phyloP scores from a whole-genome alignment of 2,113 vertebrate species.

The Pheucticus melanocephalus region DNA sequence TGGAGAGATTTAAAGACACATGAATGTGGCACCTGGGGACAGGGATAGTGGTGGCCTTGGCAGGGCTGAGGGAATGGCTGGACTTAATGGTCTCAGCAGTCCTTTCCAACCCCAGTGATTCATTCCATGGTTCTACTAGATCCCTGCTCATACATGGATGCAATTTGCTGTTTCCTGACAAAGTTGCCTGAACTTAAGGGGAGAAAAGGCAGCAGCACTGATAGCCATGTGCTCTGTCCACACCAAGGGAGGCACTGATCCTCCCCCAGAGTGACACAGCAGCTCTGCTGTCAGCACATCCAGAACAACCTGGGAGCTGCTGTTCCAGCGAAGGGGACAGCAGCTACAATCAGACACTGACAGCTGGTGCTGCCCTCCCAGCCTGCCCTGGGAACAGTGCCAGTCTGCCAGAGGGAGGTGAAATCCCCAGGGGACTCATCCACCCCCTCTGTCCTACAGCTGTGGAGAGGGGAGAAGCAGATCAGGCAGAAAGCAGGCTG shows the following conservation, averaged over 20 bases:
- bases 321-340: background rate
- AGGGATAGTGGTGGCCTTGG: background rate
- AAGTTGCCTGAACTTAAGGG: background rate
- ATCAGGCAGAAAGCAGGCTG: background rate
- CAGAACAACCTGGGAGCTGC: background rate
- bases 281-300: background rate
- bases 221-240: accelerated
- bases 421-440: background rate
- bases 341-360: accelerated
- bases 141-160: background rate
- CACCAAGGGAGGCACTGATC: background rate
- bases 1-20: background rate
- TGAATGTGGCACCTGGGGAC: background rate
- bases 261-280: background rate
- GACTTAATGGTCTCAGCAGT: background rate
- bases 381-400: background rate
- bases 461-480: background rate
- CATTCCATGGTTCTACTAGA: background rate
- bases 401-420: background rate
- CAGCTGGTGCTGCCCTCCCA: background rate
- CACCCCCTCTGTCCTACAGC: background rate
- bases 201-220: background rate
- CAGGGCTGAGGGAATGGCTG: background rate
- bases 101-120: background rate
- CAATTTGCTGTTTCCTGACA: background rate